Evolutionary conservation across 2,113 vertebrate species (phyloP).

Genomic region (Ochotona curzoniae): DNA sequence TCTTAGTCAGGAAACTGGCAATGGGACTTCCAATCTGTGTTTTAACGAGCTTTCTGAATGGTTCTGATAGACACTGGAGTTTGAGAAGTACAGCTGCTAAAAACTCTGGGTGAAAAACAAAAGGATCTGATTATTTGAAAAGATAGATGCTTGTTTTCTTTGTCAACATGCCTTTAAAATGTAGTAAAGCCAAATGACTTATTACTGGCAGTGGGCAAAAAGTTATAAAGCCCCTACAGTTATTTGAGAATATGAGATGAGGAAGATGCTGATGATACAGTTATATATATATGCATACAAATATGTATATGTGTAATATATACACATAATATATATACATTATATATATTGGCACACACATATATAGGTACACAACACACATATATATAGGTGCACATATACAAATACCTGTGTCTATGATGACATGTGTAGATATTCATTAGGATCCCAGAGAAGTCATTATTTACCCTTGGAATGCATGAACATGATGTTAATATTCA

Average conservation of each 20-base stretch:
- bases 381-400: not conserved
- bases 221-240: not conserved
- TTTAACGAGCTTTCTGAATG: not conserved
- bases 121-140: constrained; percentile 9
- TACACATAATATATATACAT: too few relatives aligned
- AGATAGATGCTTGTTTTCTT: not conserved
- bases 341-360: too few relatives aligned
- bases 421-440: not conserved
- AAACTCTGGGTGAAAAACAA: not conserved
- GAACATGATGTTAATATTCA: not conserved
- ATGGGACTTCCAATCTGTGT: not conserved
- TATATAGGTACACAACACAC: not conserved
- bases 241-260: constrained; percentile 43
- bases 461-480: not conserved
- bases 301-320: too few relatives aligned
- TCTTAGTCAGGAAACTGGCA: not conserved
- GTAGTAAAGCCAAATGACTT: not conserved
- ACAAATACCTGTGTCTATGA: not conserved
- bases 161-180: constrained; percentile 34
- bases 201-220: not conserved
- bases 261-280: not conserved
- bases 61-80: not conserved
- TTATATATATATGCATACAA: not conserved
- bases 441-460: not conserved
- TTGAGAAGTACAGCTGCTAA: not conserved